These are phyloP conservation scores for Rhinolophus ferrumequinum DNA, from an alignment of 2,113 vertebrate species.

Conservation along the genomic window DNA sequence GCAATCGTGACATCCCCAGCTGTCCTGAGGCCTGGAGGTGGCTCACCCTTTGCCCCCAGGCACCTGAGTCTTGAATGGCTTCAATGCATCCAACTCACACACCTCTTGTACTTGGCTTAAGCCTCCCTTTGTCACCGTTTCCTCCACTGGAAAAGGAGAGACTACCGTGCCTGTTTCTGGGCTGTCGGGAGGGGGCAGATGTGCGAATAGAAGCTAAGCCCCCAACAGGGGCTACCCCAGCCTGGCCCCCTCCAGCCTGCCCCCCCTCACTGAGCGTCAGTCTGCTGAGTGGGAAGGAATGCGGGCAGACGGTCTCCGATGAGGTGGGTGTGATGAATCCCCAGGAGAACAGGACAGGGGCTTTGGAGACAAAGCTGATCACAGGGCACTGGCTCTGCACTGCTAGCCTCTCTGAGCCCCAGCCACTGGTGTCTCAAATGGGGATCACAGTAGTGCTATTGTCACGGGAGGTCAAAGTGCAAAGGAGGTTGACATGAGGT, in stretches of 20 bases:
- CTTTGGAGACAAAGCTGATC: background rate
- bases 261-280: too few relatives aligned
- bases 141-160: background rate
- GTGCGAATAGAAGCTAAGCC: background rate
- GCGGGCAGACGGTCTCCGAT: background rate
- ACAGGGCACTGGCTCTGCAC: background rate
- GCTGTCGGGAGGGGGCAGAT: background rate
- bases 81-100: accelerated
- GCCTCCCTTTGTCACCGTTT: background rate
- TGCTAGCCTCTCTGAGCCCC: background rate
- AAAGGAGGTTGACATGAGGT: background rate
- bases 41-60: accelerated
- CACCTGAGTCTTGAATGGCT: background rate
- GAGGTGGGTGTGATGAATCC: too few relatives aligned
- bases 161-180: background rate
- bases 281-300: background rate
- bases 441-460: background rate
- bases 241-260: too few relatives aligned
- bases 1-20: background rate
- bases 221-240: background rate
- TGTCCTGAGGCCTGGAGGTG: background rate
- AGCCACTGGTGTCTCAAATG: background rate
- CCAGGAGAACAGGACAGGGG: background rate
- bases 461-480: background rate
- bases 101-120: background rate